phyloP scores from a whole-genome alignment of 2,113 vertebrate genomes.

The Myxocyprinus asiaticus region DNA sequence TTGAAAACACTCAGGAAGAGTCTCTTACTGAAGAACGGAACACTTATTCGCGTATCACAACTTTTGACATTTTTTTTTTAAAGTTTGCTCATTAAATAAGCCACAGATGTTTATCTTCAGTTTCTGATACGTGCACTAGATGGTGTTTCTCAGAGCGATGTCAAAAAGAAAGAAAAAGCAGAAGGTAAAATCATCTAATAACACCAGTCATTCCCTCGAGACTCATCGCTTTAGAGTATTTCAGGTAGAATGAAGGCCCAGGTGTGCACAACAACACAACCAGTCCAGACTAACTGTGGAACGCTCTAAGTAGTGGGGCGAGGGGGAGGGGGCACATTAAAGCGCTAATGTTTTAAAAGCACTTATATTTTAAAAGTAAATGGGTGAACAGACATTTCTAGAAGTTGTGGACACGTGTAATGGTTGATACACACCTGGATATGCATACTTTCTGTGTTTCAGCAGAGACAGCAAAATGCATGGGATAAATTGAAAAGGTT shows the following conservation, averaged over 20 bases:
- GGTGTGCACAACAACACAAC: too few relatives aligned
- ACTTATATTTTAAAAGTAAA: not conserved
- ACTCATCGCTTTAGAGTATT: conserved; percentile 60
- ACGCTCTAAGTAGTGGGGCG: not conserved
- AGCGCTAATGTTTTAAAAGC: too few relatives aligned
- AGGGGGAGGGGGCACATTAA: not conserved
- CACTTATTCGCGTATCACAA: conserved; percentile 61
- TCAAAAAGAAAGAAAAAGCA: conserved; percentile 52
- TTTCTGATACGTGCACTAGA: conserved; percentile 69
- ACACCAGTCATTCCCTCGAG: conserved; percentile 67
- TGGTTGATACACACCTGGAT: too few relatives aligned
- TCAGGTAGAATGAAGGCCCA: conserved; percentile 42
- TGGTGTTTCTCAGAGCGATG: conserved; percentile 7
- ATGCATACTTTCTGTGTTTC: too few relatives aligned
- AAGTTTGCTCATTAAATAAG: conserved; percentile 64
- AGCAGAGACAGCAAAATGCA: too few relatives aligned
- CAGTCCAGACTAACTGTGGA: too few relatives aligned
- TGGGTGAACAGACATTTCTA: too few relatives aligned
- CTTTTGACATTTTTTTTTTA: conserved; percentile 61
- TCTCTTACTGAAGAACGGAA: conserved; percentile 43
- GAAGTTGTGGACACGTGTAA: too few relatives aligned
- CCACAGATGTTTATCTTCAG: conserved; percentile 68
- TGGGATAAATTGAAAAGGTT: too few relatives aligned
- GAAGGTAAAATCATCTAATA: conserved; percentile 66
- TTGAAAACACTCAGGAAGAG: conserved; percentile 64